These are phyloP conservation scores for Perca schrenkii DNA, from an alignment of 2,113 vertebrate species.

Conservation along the genomic window DNA sequence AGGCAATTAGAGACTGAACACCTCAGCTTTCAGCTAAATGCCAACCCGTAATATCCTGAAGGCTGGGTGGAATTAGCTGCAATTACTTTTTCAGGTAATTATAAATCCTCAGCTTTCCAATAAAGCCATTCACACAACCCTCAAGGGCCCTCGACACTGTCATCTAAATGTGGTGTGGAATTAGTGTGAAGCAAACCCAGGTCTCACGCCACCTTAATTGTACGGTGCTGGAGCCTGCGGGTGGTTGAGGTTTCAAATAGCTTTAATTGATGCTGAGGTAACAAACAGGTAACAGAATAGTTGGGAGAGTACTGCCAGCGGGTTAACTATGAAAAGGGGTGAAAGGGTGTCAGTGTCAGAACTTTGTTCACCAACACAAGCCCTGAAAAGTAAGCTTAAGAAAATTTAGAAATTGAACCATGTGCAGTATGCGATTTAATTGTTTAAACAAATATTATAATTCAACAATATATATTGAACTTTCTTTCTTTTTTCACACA, in stretches of 20 bases:
- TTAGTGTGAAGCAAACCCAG: constrained; percentile 58
- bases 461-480: too few species aligned
- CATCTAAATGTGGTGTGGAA: constrained; percentile 59
- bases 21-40: constrained; percentile 28
- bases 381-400: not conserved
- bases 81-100: constrained; percentile 73
- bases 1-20: constrained; percentile 25
- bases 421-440: not conserved
- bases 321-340: constrained; percentile 30
- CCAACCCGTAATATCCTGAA: constrained; percentile 25
- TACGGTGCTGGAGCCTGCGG: constrained; percentile 57
- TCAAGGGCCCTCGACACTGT: constrained; percentile 48
- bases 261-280: constrained; percentile 74
- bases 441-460: not conserved
- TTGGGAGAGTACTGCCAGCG: constrained; percentile 55
- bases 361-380: constrained; percentile 23
- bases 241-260: constrained; percentile 74
- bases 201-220: constrained; percentile 76
- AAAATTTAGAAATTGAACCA: constrained; percentile 1
- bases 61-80: constrained; percentile 70
- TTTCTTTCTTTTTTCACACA: not conserved
- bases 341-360: constrained; percentile 51
- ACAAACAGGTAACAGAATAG: constrained; percentile 75
- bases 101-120: constrained; percentile 64
- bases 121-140: constrained; percentile 62